Evolutionary conservation across 1,140 invertebrate genomes (phyloP), one percentile per base, ranked within the genome.

Genomic region (Drosophila paulistorum): DNA sequence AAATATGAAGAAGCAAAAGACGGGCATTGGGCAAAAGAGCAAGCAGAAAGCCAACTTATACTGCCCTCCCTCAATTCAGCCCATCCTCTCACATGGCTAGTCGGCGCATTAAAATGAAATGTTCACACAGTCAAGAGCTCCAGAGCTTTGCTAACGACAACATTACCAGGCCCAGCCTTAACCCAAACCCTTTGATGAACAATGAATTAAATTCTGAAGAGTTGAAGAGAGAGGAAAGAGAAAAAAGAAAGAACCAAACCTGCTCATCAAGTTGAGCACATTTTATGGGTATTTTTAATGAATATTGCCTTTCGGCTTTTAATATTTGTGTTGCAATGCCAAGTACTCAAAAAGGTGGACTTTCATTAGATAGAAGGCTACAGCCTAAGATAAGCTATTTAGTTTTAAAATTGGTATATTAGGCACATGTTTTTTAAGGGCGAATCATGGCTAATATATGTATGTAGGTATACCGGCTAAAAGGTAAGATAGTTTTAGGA

Each of bases 1-100:
- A 90, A 90, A 90, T 90, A 90, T 90, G 87, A 90, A 90, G 77
- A 89, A 71, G 85, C 80, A 69, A 75, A 70, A 30, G 30, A 61
- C 48, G 73, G 60, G 14, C 59, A 74, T 41, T 63, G 54, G 60
- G 51, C 77, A 69, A 45, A 11, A 51, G 45, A 51, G 20, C 45
- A 51, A 51, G 17, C 45, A 51, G 54, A 17, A 74, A 45, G 35
- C 35, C 61, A 70, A 55, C 68, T 61, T 35, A 13, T 48, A 35
- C 26, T 14, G 6, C 54, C 48, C 62, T 20, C 17, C 42, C 23
- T 33, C 48, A 67, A 41, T 59, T 54, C 41, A 39, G 23, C 33
- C 64, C 72, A 39, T 23, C 64, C 41, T 54, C 72, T 83, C 71
- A 82, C 83, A 82, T 82, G 79, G 71, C 66, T 73, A 70, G 67